Evolutionary conservation across 53 echinoderm and acorn worm species (phyloP).

Genomic region (Arbacia lixula): DNA sequence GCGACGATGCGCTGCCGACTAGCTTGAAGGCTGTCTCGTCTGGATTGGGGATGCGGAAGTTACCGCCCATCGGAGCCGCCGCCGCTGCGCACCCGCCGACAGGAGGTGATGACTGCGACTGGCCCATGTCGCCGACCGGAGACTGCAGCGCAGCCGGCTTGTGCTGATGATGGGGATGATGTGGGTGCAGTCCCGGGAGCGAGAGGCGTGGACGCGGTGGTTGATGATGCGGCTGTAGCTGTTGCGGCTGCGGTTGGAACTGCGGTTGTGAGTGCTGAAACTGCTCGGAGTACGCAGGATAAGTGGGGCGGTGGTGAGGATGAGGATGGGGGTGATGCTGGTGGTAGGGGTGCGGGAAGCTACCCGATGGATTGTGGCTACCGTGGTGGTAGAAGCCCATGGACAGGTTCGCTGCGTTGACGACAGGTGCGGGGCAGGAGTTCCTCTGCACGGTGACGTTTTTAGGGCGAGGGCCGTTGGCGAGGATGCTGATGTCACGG

Average conservation of each 20-base stretch:
- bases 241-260: background rate
- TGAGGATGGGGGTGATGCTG: background rate
- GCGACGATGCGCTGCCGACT: background rate
- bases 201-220: background rate
- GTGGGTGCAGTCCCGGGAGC: background rate
- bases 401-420: constrained; percentile 37
- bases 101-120: too few species aligned
- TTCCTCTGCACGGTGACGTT: constrained; percentile 26
- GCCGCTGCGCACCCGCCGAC: too few species aligned
- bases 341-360: constrained; percentile 17
- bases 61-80: constrained; percentile 20
- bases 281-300: background rate
- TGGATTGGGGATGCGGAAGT: constrained; percentile 34
- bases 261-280: background rate
- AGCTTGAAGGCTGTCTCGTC: constrained; percentile 52
- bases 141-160: background rate
- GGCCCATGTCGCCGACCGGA: background rate
- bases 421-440: constrained; percentile 44
- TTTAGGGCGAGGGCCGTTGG: constrained; percentile 29
- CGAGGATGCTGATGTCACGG: constrained; percentile 32
- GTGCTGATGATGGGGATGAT: background rate
- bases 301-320: background rate
- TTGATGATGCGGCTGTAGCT: background rate
- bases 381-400: background rate
- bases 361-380: background rate